Evolutionary conservation across 2,888 invertebrate genomes (phyloP).

Genomic region (Nudaria mundana): DNA sequence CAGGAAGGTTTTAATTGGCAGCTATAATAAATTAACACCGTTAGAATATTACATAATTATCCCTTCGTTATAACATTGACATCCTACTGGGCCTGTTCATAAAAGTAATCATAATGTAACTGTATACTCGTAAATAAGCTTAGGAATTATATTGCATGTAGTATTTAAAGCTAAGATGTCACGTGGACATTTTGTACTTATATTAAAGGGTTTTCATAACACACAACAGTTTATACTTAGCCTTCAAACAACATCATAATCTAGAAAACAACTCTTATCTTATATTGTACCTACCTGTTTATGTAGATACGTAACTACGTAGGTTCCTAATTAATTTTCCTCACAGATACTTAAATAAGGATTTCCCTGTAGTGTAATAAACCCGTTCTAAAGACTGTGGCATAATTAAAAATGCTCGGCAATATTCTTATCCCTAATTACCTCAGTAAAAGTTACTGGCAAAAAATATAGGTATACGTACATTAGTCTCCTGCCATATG

Average conservation of each 20-base stretch:
- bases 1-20: constrained; percentile 17
- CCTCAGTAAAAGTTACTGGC: too few species aligned
- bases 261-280: constrained; percentile 8
- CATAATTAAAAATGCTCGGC: too few species aligned
- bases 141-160: too few species aligned
- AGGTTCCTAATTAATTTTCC: background rate
- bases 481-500: too few species aligned
- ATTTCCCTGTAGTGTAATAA: background rate
- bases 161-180: too few species aligned
- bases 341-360: background rate
- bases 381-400: too few species aligned
- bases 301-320: background rate
- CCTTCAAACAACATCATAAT: constrained; percentile 4
- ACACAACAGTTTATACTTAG: constrained; percentile 11
- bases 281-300: background rate
- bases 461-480: too few species aligned
- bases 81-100: constrained; percentile 19
- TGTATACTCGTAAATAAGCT: too few species aligned
- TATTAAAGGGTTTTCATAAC: constrained; percentile 16
- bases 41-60: constrained; percentile 27
- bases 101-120: constrained; percentile 19
- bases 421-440: too few species aligned
- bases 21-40: constrained; percentile 5
- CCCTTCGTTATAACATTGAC: constrained; percentile 12
- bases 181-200: constrained; percentile 11